These are phyloP conservation scores for Scaptomyza cyrtandrae DNA, from an alignment of 2,888 invertebrate species.

Conservation along the genomic window DNA sequence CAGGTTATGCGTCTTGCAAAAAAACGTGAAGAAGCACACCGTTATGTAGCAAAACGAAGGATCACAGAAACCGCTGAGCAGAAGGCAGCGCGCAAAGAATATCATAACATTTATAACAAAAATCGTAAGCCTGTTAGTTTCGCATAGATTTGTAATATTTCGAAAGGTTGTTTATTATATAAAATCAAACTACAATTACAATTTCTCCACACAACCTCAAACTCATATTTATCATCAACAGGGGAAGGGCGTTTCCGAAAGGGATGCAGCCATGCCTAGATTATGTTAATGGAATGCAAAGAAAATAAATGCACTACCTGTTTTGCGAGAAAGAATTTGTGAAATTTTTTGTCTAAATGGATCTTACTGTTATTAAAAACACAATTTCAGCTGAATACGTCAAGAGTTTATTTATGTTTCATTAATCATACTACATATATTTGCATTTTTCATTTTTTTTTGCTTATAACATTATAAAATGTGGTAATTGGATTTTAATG, in stretches of 20 bases:
- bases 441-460: slow-evolving; percentile 13
- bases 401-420: slow-evolving; percentile 41
- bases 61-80: slow-evolving; percentile 12
- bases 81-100: slow-evolving; percentile 1
- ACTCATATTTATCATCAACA: neutral
- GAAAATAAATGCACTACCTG: no score
- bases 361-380: neutral
- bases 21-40: slow-evolving; percentile 21
- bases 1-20: slow-evolving; percentile 14
- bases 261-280: neutral
- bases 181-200: no score
- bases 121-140: slow-evolving; percentile 29
- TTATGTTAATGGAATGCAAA: no score
- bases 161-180: no score
- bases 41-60: slow-evolving; percentile 17
- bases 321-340: no score
- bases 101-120: slow-evolving; percentile 17
- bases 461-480: slow-evolving; percentile 37
- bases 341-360: no score
- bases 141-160: neutral
- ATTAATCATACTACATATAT: slow-evolving; percentile 28
- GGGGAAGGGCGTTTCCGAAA: neutral
- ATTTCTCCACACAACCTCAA: neutral
- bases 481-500: slow-evolving; percentile 27
- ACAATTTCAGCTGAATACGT: slow-evolving; percentile 21